Evolutionary conservation across 2,797 vertebrate genomes (phyloP), one percentile per base, ranked within the genome.

Genomic region (Merluccius polli): DNA sequence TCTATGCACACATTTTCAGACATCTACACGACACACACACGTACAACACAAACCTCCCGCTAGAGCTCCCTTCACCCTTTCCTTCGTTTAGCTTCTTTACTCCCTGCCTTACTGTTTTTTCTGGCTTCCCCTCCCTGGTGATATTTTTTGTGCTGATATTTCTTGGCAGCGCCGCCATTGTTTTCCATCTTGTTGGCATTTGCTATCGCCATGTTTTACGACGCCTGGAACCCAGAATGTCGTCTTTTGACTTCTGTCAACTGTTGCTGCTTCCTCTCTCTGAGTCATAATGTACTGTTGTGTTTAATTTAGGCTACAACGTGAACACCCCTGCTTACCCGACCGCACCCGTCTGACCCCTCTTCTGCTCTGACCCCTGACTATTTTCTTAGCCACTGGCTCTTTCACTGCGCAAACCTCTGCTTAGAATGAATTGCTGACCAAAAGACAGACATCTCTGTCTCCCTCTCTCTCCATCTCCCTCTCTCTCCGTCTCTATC

Each of bases 201-300:
- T 24, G 52, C 52, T 6, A 59, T 59, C 52, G n/a, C 21, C 2
- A 59, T 24, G 52, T 24, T 38, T 59, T 15, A 59, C 21, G n/a
- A 59, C 1, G 52, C 21, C 52, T 24, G 52, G 52, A 59, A 24
- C 21, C 21, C 52, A n/a, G n/a, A 9, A 59, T 24, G 52, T 48
- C 16, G 44, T 5, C 16, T 15, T 21, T 48, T n/a, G n/a, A 10
- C 52, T 59, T 78, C 35, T 80, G 80, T n/a, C n/a, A n/a, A 78
- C 13, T 18, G 41, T 71, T 52, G 44, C 32, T 70, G 67, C 38
- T 73, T 33, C 33, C 68, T 78, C 73, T 71, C 75, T 52, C 24
- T 48, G 44, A 18, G 44, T 52, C 44, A 4, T 3, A 15, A 1
- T 21, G 33, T 35, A 18, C 16, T 52, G 44, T 52, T 6, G 18